phyloP scores from a whole-genome alignment of 2,797 vertebrate genomes.

The Petrocephalus schoutedeni region DNA sequence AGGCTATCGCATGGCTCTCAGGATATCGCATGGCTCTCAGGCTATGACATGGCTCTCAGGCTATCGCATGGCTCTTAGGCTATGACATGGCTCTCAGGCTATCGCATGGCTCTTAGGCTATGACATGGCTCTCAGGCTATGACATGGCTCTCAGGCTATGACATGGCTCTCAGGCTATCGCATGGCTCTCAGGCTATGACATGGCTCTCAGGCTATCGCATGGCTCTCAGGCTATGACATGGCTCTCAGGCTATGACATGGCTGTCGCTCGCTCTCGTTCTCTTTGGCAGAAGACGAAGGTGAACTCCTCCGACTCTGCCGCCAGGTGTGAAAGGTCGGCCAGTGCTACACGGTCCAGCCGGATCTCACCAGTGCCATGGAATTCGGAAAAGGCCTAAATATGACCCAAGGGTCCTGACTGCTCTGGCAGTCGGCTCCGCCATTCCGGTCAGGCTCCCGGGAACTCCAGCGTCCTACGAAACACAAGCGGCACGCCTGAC shows the following conservation, averaged over 20 bases:
- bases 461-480: background rate
- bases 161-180: no score
- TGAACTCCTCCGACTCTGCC: background rate
- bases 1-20: no score
- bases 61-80: no score
- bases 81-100: no score
- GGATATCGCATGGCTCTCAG: no score
- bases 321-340: constrained; percentile 4
- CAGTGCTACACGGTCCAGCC: constrained; percentile 1
- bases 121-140: no score
- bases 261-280: background rate
- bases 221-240: no score
- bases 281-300: constrained; percentile 18
- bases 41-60: no score
- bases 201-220: no score
- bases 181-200: no score
- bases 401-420: background rate
- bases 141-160: no score
- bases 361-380: background rate
- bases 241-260: background rate
- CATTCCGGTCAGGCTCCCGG: background rate
- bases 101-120: no score
- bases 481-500: background rate
- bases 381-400: background rate
- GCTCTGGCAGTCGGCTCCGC: background rate